A percentile compares a stretch with the other conserved stretches of the same genome.
phyloP scores from a whole-genome alignment of 2,797 vertebrate species.

The Jordanella pulchra region DNA sequence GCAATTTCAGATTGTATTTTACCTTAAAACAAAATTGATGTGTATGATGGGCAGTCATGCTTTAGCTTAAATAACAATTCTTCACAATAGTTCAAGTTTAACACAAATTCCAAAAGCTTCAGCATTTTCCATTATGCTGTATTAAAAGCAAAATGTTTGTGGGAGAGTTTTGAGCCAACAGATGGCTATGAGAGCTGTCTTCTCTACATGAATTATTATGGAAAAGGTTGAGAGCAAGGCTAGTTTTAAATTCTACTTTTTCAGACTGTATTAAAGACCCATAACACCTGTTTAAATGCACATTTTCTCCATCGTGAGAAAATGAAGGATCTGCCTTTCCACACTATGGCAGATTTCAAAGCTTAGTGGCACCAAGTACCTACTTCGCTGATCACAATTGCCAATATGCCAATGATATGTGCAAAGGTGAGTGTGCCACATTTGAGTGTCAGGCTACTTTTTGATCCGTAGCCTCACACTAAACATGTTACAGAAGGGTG shows the following conservation, averaged over 20 bases:
- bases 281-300: slow-evolving; percentile 33
- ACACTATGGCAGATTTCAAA: slow-evolving; percentile 39
- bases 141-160: slow-evolving; percentile 34
- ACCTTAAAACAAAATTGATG: slow-evolving; percentile 53
- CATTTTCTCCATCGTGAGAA: slow-evolving; percentile 3
- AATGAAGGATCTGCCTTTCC: slow-evolving; percentile 38
- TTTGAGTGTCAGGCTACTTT: slow-evolving; percentile 57
- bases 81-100: slow-evolving; percentile 58
- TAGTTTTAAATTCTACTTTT: slow-evolving; percentile 57
- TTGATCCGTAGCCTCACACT: slow-evolving; percentile 39
- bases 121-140: slow-evolving; percentile 50
- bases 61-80: slow-evolving; percentile 53
- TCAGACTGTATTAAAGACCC: slow-evolving; percentile 50
- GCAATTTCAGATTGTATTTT: slow-evolving; percentile 48
- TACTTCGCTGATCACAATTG: slow-evolving; percentile 60
- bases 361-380: slow-evolving; percentile 51
- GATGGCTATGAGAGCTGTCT: slow-evolving; percentile 49
- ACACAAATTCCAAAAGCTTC: slow-evolving; percentile 49
- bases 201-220: slow-evolving; percentile 47
- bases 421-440: slow-evolving; percentile 66
- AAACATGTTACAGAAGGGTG: slow-evolving; percentile 17
- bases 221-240: slow-evolving; percentile 53
- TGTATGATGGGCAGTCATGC: slow-evolving; percentile 52
- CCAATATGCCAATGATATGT: slow-evolving; percentile 70
- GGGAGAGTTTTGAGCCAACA: slow-evolving; percentile 57